Evolutionary conservation across 37 sponge, comb jelly and placozoan genomes (phyloP), one percentile per base, ranked within the genome.

Genomic region (Aphrocallistes beatrix): DNA sequence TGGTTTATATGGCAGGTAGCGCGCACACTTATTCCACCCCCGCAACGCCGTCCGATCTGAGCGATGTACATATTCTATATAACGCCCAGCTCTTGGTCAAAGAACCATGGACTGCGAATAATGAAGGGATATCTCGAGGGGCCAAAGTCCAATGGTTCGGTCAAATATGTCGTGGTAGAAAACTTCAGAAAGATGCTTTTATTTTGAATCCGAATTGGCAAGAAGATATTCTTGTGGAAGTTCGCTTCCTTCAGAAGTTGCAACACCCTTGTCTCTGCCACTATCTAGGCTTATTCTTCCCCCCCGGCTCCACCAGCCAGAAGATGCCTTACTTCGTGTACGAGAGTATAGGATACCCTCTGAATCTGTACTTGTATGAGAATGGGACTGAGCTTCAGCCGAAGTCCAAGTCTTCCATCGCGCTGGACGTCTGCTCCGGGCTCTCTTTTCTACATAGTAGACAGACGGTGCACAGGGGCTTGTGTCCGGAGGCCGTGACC

Each of bases 61-160:
- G 75, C 34, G 75, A 60, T 60, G 75, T 60, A 3, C 75, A 60
- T 60, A 60, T 60, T 60, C 75, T 60, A 30, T 30, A 60, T 13
- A 60, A 60, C 34, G 75, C 75, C n/a, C 75, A 60, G 75, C n/a
- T 60, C 10, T 60, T 60, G n/a, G 75, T 60, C 10, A 60, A 60
- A 60, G 75, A 60, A 60, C 75, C 75, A 60, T 60, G 75, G 75
- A 60, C 75, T 60, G 75, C 75, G 3, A 60, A 60, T 30, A 60
- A 60, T 60, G 75, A 60, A 60, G 75, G 75, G 6, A 60, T 60
- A 60, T 60, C 75, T 60, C 75, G 75, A 60, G 75, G 75, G 10
- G 75, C 75, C 34, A 60, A 60, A 60, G n/a, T 60, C 25, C 25
- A 60, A 3, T 60, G 75, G 75, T 28, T 60, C 3, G 75, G 28